Evolutionary conservation across 2,113 vertebrate genomes (phyloP).

Genomic region (Recurvirostra avosetta): DNA sequence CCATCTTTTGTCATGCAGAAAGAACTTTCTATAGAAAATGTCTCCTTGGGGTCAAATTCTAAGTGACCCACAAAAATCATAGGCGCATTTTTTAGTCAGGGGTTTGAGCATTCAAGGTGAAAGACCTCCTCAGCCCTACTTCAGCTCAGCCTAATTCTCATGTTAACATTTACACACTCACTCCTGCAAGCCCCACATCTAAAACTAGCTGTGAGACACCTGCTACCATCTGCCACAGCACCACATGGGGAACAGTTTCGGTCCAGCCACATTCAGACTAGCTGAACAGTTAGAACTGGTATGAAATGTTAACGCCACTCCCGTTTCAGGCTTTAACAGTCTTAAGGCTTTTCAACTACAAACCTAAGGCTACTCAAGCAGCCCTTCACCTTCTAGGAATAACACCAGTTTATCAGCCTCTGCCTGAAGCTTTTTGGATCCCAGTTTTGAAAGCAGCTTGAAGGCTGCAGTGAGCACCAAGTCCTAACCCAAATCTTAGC

Average conservation of each 20-base stretch:
- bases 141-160: neutral
- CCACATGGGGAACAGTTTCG: accelerated
- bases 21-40: neutral
- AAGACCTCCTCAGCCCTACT: neutral
- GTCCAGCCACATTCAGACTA: neutral
- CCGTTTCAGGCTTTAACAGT: neutral
- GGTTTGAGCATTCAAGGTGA: neutral
- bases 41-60: neutral
- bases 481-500: neutral
- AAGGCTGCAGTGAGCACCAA: neutral
- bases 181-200: neutral
- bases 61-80: neutral
- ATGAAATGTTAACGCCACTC: neutral
- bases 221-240: neutral
- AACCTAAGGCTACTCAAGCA: neutral
- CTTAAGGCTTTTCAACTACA: neutral
- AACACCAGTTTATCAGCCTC: neutral
- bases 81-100: neutral
- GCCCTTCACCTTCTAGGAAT: neutral
- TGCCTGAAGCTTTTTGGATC: neutral
- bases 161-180: neutral
- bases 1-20: neutral
- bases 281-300: neutral
- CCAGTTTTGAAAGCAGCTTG: neutral
- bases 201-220: neutral